Percentiles rank a stretch among this genome's conserved stretches.
These are phyloP conservation scores for Drosophila rufa DNA, from an alignment of 1,140 invertebrate genomes.

Conservation along the genomic window DNA sequence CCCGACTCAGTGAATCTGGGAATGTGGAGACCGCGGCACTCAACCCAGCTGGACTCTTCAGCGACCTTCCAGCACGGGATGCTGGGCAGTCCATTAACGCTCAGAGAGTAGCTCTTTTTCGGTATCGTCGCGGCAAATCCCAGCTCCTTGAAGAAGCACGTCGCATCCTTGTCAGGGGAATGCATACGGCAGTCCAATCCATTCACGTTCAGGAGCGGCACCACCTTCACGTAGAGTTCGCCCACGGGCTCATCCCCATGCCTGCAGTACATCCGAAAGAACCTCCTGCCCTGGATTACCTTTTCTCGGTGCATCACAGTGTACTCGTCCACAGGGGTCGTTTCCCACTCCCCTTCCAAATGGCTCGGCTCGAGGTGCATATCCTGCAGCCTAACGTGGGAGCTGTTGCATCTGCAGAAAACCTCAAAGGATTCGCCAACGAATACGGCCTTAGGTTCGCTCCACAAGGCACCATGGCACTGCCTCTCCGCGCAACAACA, in stretches of 20 bases:
- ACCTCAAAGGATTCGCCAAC: slow-evolving; percentile 8
- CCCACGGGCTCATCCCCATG: neutral
- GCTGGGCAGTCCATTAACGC: neutral
- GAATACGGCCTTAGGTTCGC: neutral
- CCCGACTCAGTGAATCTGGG: neutral
- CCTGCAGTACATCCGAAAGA: neutral
- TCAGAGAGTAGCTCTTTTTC: slow-evolving; percentile 10
- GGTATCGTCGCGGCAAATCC: neutral
- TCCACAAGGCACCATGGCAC: slow-evolving; percentile 7
- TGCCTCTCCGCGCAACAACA: neutral
- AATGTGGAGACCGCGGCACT: neutral
- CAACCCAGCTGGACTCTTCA: neutral
- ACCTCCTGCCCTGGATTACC: neutral
- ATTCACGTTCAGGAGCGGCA: neutral
- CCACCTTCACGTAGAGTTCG: neutral
- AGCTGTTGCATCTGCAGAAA: slow-evolving; percentile 12
- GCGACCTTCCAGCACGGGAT: neutral
- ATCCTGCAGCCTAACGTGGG: neutral
- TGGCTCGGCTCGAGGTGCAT: neutral
- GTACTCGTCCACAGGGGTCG: neutral
- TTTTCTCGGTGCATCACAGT: neutral
- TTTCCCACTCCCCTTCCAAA: neutral
- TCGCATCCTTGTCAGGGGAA: neutral
- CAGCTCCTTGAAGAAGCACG: neutral
- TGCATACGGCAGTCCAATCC: neutral